Conservation (phyloP, 2,888 invertebrate species). For the Papilio demoleus region DNA sequence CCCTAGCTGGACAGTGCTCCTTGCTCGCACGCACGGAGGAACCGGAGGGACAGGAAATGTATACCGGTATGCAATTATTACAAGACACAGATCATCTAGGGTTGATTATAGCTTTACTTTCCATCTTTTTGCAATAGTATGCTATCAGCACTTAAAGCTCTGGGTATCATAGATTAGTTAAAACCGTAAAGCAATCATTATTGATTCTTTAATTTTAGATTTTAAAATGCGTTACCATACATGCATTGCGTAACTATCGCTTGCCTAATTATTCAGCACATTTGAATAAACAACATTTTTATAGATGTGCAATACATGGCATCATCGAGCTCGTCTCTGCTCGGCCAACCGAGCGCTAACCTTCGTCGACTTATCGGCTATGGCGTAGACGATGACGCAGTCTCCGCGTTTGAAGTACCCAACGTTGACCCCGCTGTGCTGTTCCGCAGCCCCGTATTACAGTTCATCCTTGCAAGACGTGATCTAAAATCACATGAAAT, state of each 20-base stretch:
- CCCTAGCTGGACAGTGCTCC: conserved; percentile 80
- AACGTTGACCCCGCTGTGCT: conserved; percentile 81
- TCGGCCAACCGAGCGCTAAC: conserved; percentile 95
- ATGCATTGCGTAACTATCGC: no score
- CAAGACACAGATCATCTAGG: no score
- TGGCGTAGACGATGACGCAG: conserved; percentile 58
- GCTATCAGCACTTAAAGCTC: no score
- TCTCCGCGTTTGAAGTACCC: conserved; percentile 71
- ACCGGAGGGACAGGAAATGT: conserved; percentile 68
- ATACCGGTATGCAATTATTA: no score
- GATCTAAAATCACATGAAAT: conserved; percentile 92
- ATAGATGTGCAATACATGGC: conserved; percentile 6
- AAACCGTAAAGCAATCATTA: no score
- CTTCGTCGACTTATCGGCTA: conserved; percentile 89
- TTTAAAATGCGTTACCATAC: no score
- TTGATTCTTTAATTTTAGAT: no score
- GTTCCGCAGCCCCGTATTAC: conserved; percentile 92
- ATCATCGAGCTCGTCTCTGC: conserved; percentile 88
- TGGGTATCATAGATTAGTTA: no score
- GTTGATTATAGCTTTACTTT: no score
- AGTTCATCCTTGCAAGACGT: conserved; percentile 93
- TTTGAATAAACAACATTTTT: no score
- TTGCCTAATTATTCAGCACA: no score
- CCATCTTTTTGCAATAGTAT: no score
- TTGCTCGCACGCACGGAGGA: conserved; percentile 47